Percentiles rank a stretch among this genome's conserved stretches.
These are phyloP conservation scores for Boulengeromyrus knoepffleri DNA, from an alignment of 2,113 vertebrate genomes.

Conservation along the genomic window DNA sequence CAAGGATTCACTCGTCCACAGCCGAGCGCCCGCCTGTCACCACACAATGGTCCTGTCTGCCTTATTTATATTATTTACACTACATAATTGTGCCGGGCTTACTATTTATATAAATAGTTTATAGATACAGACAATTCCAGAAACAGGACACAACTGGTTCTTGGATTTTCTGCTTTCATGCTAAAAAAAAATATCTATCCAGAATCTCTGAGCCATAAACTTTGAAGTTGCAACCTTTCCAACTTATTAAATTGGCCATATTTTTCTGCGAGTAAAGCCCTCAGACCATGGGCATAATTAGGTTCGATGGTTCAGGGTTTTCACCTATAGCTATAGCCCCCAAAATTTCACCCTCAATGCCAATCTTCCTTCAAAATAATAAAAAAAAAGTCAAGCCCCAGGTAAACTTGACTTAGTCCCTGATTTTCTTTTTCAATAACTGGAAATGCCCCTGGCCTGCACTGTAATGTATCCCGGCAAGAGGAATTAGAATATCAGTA, in stretches of 20 bases:
- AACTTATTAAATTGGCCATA: not conserved
- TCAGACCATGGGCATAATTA: too few species aligned
- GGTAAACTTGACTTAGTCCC: too few species aligned
- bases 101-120: conserved; percentile 11
- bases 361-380: too few species aligned
- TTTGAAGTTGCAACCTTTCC: not conserved
- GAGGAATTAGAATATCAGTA: not conserved
- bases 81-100: not conserved
- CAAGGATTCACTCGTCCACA: not conserved
- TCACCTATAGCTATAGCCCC: too few species aligned
- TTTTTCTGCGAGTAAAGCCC: not conserved
- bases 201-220: not conserved
- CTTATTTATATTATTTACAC: conserved; percentile 9
- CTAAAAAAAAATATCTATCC: not conserved
- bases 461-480: not conserved
- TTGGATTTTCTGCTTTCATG: not conserved
- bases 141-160: not conserved
- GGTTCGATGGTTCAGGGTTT: too few species aligned
- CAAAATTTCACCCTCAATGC: too few species aligned
- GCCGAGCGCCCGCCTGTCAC: not conserved
- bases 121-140: conserved; percentile 2
- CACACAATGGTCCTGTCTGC: not conserved
- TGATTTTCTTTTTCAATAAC: too few species aligned
- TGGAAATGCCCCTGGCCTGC: too few species aligned
- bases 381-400: too few species aligned